Conservation (phyloP, 2,797 vertebrate genomes). For the Tarsius wallacei region DNA sequence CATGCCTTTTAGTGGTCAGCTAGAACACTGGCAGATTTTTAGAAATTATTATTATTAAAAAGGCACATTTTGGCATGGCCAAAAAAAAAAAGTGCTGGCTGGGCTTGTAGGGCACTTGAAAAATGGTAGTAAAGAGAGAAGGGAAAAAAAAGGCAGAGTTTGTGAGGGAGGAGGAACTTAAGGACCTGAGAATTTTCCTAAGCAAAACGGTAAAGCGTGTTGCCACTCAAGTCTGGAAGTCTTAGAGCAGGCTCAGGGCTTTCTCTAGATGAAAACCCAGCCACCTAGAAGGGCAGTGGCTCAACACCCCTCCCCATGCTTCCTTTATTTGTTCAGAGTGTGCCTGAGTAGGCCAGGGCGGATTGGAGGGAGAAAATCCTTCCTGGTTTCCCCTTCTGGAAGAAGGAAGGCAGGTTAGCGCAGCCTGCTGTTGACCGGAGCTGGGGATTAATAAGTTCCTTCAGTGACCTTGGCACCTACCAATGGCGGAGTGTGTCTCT, state of each 20-base stretch:
- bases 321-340: conserved; percentile 45
- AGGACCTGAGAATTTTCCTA: conserved; percentile 25
- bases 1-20: neutral
- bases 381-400: neutral
- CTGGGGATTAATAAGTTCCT: conserved; percentile 68
- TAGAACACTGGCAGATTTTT: conserved; percentile 55
- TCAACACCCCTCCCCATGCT: neutral
- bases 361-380: conserved; percentile 1
- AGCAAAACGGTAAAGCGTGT: neutral
- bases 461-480: conserved; percentile 64
- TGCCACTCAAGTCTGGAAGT: neutral
- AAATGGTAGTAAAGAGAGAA: neutral
- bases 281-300: neutral
- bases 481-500: neutral
- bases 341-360: neutral
- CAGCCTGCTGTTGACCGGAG: neutral
- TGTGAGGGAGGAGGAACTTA: neutral
- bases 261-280: neutral
- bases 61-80: neutral
- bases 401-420: conserved; percentile 20
- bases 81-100: neutral
- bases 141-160: neutral
- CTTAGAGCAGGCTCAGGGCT: neutral
- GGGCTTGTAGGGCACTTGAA: neutral
- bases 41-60: neutral